Evolutionary conservation across 2,113 vertebrate species (phyloP).

Genomic region (Oncorhynchus clarkii): DNA sequence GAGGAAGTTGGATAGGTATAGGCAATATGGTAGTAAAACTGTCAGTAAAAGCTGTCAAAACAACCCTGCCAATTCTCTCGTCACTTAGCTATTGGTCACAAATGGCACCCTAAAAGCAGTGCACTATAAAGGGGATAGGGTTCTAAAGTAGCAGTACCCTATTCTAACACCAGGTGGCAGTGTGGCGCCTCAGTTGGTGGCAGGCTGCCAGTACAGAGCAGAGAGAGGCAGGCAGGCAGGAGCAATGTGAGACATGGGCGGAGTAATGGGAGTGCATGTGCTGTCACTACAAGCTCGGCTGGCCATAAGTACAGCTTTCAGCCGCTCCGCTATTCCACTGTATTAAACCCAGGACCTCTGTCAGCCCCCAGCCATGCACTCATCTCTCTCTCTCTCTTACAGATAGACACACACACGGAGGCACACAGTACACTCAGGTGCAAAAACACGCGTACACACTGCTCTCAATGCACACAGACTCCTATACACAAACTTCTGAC

Average conservation of each 20-base stretch:
- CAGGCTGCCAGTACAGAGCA: constrained; percentile 58
- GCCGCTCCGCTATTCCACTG: constrained; percentile 73
- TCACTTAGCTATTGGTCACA: constrained; percentile 21
- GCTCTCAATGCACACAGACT: background rate
- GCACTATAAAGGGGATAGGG: too few relatives aligned
- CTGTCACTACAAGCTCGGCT: constrained; percentile 77
- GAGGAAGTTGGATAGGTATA: too few relatives aligned
- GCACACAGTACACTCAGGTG: constrained; percentile 29
- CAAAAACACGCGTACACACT: background rate
- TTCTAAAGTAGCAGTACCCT: constrained; percentile 42
- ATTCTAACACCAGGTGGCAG: constrained; percentile 71
- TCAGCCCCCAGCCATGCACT: constrained; percentile 66
- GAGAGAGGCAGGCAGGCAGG: too few relatives aligned
- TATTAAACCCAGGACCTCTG: constrained; percentile 78
- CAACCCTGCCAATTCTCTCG: constrained; percentile 48
- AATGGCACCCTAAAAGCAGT: background rate
- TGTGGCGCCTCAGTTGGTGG: constrained; percentile 49
- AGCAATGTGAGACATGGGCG: constrained; percentile 67
- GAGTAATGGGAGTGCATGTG: constrained; percentile 78
- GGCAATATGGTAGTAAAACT: too few relatives aligned
- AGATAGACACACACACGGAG: constrained; percentile 8
- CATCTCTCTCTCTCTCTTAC: constrained; percentile 60
- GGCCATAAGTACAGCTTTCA: constrained; percentile 79
- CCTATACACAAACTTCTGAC: background rate
- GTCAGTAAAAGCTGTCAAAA: constrained; percentile 41